Percentiles rank a stretch among this genome's conserved stretches.
These are phyloP conservation scores for Amiota communis DNA, from an alignment of 2,888 invertebrate species.

Conservation along the genomic window DNA sequence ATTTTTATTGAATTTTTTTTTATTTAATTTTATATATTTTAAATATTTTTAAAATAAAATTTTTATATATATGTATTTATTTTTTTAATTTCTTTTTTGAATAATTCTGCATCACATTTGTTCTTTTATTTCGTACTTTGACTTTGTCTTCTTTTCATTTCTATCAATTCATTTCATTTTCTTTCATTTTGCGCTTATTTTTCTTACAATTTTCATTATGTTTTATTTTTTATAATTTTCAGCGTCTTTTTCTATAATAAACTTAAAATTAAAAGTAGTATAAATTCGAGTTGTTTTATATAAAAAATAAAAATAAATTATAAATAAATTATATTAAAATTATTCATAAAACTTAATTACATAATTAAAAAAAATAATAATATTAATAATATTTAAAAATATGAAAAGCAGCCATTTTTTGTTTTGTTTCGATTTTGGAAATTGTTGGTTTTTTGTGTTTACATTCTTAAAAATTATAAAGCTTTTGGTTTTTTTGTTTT, in stretches of 20 bases:
- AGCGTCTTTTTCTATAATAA: slow-evolving; percentile 46
- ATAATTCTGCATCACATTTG: slow-evolving; percentile 38
- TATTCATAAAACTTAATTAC: not conserved
- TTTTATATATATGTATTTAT: slow-evolving; percentile 5
- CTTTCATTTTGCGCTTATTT: not conserved
- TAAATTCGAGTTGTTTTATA: slow-evolving; percentile 58
- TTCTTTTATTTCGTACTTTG: not conserved
- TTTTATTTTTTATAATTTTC: slow-evolving; percentile 39
- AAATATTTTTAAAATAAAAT: slow-evolving; percentile 7
- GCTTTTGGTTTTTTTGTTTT: slow-evolving; percentile 45
- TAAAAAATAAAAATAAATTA: slow-evolving; percentile 19
- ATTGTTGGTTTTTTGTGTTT: not conserved
- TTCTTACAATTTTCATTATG: slow-evolving; percentile 36
- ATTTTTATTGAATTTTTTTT: not conserved
- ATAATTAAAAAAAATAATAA: not conserved
- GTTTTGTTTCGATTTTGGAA: slow-evolving; percentile 5
- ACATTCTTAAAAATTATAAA: slow-evolving; percentile 55
- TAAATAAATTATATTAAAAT: not conserved
- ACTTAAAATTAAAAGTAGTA: slow-evolving; percentile 46
- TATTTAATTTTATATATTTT: not conserved
- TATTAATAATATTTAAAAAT: not conserved
- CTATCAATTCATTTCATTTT: slow-evolving; percentile 10
- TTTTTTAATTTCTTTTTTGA: not conserved
- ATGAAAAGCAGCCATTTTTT: slow-evolving; percentile 23
- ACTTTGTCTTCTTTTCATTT: too few species aligned